Conservation (phyloP, 1,140 invertebrate species). For the Globodera rostochiensis region DNA sequence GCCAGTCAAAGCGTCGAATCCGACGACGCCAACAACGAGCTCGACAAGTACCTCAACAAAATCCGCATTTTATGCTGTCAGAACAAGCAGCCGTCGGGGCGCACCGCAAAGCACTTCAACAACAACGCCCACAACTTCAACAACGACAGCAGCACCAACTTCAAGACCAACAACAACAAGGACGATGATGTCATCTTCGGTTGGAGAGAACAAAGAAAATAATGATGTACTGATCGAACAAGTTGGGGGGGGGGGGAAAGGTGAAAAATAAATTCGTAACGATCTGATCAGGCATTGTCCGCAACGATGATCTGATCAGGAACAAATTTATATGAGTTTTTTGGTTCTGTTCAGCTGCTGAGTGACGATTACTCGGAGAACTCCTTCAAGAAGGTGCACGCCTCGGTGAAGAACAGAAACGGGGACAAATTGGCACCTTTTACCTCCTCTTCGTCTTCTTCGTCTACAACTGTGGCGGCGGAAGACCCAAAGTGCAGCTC, state of each 20-base stretch:
- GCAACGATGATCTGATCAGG: neutral
- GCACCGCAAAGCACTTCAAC: neutral
- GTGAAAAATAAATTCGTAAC: conserved; percentile 37
- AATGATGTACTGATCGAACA: conserved; percentile 39
- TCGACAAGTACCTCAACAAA: neutral
- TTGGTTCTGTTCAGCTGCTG: conserved; percentile 37
- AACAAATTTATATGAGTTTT: neutral
- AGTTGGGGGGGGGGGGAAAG: conserved; percentile 7
- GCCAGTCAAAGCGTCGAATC: conserved; percentile 2
- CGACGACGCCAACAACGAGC: neutral
- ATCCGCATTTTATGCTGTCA: conserved; percentile 10
- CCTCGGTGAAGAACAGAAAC: neutral
- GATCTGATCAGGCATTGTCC: neutral
- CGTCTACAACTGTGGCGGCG: conserved; percentile 38
- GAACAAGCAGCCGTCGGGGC: conserved; percentile 15
- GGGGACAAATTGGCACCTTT: neutral
- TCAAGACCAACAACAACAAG: too few species aligned
- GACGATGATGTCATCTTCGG: neutral
- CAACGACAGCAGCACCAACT: too few species aligned
- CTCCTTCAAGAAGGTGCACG: conserved; percentile 45
- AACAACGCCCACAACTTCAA: neutral
- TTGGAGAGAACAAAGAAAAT: conserved; percentile 9
- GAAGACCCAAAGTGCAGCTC: conserved; percentile 54
- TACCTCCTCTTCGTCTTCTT: conserved; percentile 30
- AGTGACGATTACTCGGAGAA: conserved; percentile 53